Conservation (phyloP, 1,140 invertebrate genomes). For the Mamestra configurata region DNA sequence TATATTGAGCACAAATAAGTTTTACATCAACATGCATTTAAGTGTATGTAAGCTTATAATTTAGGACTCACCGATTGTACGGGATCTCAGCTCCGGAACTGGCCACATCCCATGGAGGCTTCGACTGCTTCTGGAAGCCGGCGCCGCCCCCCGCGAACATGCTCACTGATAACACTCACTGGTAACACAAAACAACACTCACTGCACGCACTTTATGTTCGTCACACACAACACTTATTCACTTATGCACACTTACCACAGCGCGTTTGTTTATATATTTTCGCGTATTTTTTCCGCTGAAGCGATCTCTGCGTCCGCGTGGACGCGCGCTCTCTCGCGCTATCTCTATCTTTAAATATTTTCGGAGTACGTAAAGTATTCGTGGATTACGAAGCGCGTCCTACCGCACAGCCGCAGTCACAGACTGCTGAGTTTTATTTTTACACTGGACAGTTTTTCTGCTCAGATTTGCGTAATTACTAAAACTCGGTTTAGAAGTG, state of each 20-base stretch:
- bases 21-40: no score
- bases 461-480: slow-evolving; percentile 79
- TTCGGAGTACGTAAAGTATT: slow-evolving; percentile 73
- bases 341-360: slow-evolving; percentile 70
- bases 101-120: slow-evolving; percentile 80
- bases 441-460: slow-evolving; percentile 73
- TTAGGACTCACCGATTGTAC: slow-evolving; percentile 72
- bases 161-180: slow-evolving; percentile 53
- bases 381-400: slow-evolving; percentile 64
- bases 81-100: slow-evolving; percentile 67
- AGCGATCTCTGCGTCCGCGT: slow-evolving; percentile 39
- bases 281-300: slow-evolving; percentile 63
- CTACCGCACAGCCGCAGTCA: slow-evolving; percentile 67
- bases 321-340: slow-evolving; percentile 56
- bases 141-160: slow-evolving; percentile 76
- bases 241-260: no score
- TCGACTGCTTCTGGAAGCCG: slow-evolving; percentile 82
- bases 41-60: not conserved
- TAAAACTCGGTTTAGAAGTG: slow-evolving; percentile 43
- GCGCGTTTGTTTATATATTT: slow-evolving; percentile 54
- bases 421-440: slow-evolving; percentile 80
- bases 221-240: not conserved
- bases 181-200: slow-evolving; percentile 41
- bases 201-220: slow-evolving; percentile 28
- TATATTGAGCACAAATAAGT: no score